phyloP scores from a whole-genome alignment of 1,140 invertebrate genomes.

The Drosophila mayri region DNA sequence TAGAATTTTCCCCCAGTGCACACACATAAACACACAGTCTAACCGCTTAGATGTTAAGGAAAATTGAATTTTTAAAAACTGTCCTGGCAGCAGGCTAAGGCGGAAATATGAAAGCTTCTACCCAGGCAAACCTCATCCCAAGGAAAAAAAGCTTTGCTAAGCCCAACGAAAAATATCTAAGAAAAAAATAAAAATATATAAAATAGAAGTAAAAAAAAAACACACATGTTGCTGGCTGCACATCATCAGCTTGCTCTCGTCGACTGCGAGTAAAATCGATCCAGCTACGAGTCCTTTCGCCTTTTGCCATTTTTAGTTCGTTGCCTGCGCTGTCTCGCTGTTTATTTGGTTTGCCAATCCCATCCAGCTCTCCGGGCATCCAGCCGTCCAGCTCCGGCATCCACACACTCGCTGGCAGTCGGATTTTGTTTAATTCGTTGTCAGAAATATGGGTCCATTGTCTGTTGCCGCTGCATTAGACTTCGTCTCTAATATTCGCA shows the following conservation, averaged over 20 bases:
- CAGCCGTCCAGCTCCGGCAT: neutral
- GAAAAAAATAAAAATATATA: slow-evolving; percentile 22
- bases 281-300: slow-evolving; percentile 19
- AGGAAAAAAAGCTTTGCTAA: slow-evolving; percentile 37
- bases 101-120: slow-evolving; percentile 72
- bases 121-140: slow-evolving; percentile 22
- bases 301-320: slow-evolving; percentile 19
- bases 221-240: slow-evolving; percentile 51
- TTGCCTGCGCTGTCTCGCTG: slow-evolving; percentile 39
- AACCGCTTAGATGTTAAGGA: slow-evolving; percentile 65
- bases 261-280: slow-evolving; percentile 56
- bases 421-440: slow-evolving; percentile 79
- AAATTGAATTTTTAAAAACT: slow-evolving; percentile 83
- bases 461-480: slow-evolving; percentile 66
- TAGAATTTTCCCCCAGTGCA: slow-evolving; percentile 16
- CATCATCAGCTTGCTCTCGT: slow-evolving; percentile 72
- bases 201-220: slow-evolving; percentile 21
- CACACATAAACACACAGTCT: slow-evolving; percentile 34
- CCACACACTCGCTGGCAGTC: slow-evolving; percentile 28
- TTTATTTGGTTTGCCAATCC: slow-evolving; percentile 49
- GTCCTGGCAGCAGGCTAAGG: slow-evolving; percentile 62
- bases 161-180: slow-evolving; percentile 7
- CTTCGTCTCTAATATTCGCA: slow-evolving; percentile 78
- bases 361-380: neutral
- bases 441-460: slow-evolving; percentile 72